Evolutionary conservation across 2,797 vertebrate species (phyloP), one percentile per base, ranked within the genome.

Genomic region (Anguilla megastoma): DNA sequence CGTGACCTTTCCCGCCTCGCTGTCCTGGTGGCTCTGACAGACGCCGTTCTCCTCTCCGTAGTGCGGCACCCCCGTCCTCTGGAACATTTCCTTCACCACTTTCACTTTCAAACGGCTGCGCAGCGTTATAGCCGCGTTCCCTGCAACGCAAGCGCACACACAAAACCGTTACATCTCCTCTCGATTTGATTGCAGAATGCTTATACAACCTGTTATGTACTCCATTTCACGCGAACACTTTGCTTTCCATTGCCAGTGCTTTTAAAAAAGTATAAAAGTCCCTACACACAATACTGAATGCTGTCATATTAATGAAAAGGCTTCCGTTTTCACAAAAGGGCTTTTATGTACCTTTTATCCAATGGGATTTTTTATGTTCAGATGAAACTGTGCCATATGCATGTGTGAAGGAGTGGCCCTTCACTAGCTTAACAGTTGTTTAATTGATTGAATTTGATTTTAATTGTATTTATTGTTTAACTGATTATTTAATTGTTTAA

Each of bases 81-180:
- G 95, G 9, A 95, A 92, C 91, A 95, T 91, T 87, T 95, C 95
- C 92, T 97, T 97, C 93, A 97, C 93, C 89, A 97, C 96, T 93
- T 96, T 97, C 89, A 97, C 96, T 91, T 97, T 97, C 85, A 97
- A 93, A 21, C 96, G 96, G 85, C 96, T 97, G 85, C 96, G 96
- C 89, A 97, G 91, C 7, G 95, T 96, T 92, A 97, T 97, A 89
- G 96, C 96, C 0, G 96, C 96, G 2, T 97, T 96, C 12, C 96
- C 96, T 97, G 84, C 60, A 7, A 74, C 52, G 91, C 69, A 58
- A 74, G 82, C 80, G n/a, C 74, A 82, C 24, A 24, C 6, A 54
- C 58, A 91, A 58, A 58, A 18, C 87, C 86, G 33, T 60, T 48
- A 33, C 6, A 12, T 3, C 56, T 14, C 56, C 56, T 58, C 60